Evolutionary conservation across 35 echinoderm and acorn worm species (phyloP).

Genomic region (Apostichopus parvimensis): DNA sequence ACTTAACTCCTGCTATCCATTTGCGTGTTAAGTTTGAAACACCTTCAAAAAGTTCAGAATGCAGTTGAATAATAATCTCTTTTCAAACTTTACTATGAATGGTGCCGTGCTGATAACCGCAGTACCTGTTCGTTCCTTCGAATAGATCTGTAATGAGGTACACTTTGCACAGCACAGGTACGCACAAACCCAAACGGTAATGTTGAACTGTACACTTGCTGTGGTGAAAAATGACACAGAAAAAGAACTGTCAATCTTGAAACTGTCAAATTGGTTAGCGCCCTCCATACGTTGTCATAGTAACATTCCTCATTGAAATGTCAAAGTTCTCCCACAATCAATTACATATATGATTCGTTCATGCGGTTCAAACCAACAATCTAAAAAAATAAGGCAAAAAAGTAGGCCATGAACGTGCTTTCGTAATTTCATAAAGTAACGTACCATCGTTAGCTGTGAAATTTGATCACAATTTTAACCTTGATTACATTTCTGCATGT

Average conservation of each 20-base stretch:
- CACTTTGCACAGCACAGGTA: neutral
- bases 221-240: conserved; percentile 1
- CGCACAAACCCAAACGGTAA: neutral
- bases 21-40: neutral
- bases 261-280: conserved; percentile 17
- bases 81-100: too few relatives aligned
- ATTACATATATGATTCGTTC: neutral
- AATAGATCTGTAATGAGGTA: too few relatives aligned
- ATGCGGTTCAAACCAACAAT: neutral
- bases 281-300: conserved; percentile 5
- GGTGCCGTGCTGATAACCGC: too few relatives aligned
- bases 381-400: neutral
- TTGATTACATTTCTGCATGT: neutral
- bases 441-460: neutral
- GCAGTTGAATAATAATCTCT: too few relatives aligned
- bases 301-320: conserved; percentile 6
- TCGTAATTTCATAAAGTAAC: neutral
- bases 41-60: too few relatives aligned
- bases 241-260: conserved; percentile 10
- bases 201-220: neutral
- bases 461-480: neutral
- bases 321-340: conserved; percentile 17
- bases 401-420: conserved; percentile 1
- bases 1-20: conserved; percentile 1
- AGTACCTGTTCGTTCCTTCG: too few relatives aligned